A percentile compares a stretch with the other conserved stretches of the same genome.
These are phyloP conservation scores for Scolanthus callimorphus DNA, from an alignment of 92 coral and sea anemone genomes.

Conservation along the genomic window DNA sequence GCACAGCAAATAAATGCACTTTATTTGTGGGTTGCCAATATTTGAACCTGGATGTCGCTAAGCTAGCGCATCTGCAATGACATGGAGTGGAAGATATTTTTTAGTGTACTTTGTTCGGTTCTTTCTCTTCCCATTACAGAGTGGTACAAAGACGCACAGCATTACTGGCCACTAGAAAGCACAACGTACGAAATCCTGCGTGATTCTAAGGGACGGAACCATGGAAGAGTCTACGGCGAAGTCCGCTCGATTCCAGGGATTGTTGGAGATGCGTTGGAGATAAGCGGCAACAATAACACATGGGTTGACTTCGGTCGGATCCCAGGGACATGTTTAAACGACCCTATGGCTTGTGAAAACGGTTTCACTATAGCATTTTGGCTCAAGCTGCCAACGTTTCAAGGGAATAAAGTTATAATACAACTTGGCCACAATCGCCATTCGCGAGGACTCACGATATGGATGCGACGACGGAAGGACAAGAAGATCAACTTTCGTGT, in stretches of 20 bases:
- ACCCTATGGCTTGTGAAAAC: slow-evolving; percentile 57
- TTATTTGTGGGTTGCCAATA: too few species aligned
- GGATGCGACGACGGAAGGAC: slow-evolving; percentile 46
- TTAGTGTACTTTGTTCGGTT: slow-evolving; percentile 41
- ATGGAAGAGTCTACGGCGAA: slow-evolving; percentile 57
- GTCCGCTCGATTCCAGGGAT: slow-evolving; percentile 62
- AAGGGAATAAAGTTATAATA: slow-evolving; percentile 64
- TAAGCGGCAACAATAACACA: slow-evolving; percentile 36
- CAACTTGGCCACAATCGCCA: slow-evolving; percentile 80
- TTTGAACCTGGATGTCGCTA: too few species aligned
- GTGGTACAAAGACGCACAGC: slow-evolving; percentile 70
- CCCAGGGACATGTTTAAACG: slow-evolving; percentile 62
- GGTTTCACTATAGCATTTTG: slow-evolving; percentile 86
- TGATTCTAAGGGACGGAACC: slow-evolving; percentile 54
- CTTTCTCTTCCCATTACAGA: slow-evolving; percentile 62
- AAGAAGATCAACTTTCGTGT: slow-evolving; percentile 54
- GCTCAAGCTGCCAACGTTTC: slow-evolving; percentile 67
- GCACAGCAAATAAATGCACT: too few species aligned
- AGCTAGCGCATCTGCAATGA: too few species aligned
- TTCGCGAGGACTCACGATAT: slow-evolving; percentile 81
- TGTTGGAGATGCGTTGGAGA: slow-evolving; percentile 81
- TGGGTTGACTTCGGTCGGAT: slow-evolving; percentile 63
- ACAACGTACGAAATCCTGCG: slow-evolving; percentile 26
- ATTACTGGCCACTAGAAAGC: slow-evolving; percentile 90
- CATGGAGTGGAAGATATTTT: slow-evolving; percentile 41